Conservation (phyloP, 2,888 invertebrate species). For the Fragum sueziense region DNA sequence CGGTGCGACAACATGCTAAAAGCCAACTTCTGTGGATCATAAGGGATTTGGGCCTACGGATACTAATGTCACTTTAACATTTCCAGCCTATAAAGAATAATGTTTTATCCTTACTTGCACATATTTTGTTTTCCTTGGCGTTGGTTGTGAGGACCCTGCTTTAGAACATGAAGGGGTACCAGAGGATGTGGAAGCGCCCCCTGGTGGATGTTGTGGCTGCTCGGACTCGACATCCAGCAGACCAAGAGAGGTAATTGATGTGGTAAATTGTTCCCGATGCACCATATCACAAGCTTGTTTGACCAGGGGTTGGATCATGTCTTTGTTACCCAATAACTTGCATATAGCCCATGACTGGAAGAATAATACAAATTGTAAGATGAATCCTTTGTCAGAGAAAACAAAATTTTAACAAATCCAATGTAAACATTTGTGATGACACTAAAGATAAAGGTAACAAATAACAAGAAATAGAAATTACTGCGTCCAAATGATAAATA, state of each 20-base stretch:
- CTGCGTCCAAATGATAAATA: too few species aligned
- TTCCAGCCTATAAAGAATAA: too few species aligned
- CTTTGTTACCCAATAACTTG: slow-evolving; percentile 77
- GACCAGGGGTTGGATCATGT: slow-evolving; percentile 76
- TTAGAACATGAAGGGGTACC: slow-evolving; percentile 1
- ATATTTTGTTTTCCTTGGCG: slow-evolving; percentile 61
- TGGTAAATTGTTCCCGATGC: slow-evolving; percentile 86
- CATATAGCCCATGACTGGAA: slow-evolving; percentile 81
- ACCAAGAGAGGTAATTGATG: slow-evolving; percentile 85
- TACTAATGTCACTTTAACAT: too few species aligned
- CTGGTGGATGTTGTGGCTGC: not conserved
- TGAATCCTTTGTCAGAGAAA: too few species aligned
- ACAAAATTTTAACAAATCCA: too few species aligned
- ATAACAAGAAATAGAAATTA: too few species aligned
- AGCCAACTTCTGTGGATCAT: too few species aligned
- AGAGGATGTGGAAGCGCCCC: slow-evolving; percentile 21
- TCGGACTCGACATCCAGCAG: slow-evolving; percentile 72
- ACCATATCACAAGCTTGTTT: slow-evolving; percentile 85
- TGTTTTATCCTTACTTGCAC: slow-evolving; percentile 63
- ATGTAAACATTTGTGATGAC: too few species aligned
- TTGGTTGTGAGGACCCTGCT: slow-evolving; percentile 6
- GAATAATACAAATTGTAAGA: too few species aligned
- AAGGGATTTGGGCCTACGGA: too few species aligned
- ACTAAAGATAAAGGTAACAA: too few species aligned
- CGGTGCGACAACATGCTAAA: too few species aligned